phyloP scores from a whole-genome alignment of 2,113 vertebrate genomes.

The Spea multiplicata region DNA sequence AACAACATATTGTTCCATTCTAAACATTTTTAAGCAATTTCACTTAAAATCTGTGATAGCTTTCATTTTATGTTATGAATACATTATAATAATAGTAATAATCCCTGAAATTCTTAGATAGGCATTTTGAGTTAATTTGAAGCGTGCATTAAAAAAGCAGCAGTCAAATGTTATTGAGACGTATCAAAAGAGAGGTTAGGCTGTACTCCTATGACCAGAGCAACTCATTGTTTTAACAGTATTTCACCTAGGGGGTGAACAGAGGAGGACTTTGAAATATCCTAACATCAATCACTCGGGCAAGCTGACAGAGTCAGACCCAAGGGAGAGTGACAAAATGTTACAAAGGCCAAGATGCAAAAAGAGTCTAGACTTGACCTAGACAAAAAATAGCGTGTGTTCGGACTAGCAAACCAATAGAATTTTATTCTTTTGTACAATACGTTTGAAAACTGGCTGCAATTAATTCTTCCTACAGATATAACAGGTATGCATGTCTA shows the following conservation, averaged over 20 bases:
- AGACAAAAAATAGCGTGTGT: neutral
- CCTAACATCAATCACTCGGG: slow-evolving; percentile 24
- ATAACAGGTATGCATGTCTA: too few species aligned
- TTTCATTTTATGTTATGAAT: too few species aligned
- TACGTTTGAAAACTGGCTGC: too few species aligned
- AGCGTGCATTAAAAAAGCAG: neutral
- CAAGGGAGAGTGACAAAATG: neutral
- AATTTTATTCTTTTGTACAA: too few species aligned
- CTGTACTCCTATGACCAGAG: neutral
- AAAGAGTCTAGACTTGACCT: slow-evolving; percentile 17
- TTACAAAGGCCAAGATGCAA: slow-evolving; percentile 11
- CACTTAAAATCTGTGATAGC: too few species aligned
- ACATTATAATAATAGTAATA: too few species aligned
- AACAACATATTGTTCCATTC: too few species aligned
- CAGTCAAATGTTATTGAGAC: neutral
- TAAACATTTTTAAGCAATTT: too few species aligned
- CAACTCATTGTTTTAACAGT: neutral
- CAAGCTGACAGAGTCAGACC: slow-evolving; percentile 3
- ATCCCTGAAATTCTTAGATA: too few species aligned
- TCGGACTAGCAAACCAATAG: too few species aligned
- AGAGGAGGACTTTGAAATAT: slow-evolving; percentile 15
- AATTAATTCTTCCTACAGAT: too few species aligned
- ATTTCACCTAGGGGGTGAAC: slow-evolving; percentile 19
- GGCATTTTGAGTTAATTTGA: too few species aligned
- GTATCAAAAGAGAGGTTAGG: slow-evolving; percentile 4